Evolutionary conservation across 2,113 vertebrate genomes (phyloP).

Genomic region (pig (Sus scrofa)): DNA sequence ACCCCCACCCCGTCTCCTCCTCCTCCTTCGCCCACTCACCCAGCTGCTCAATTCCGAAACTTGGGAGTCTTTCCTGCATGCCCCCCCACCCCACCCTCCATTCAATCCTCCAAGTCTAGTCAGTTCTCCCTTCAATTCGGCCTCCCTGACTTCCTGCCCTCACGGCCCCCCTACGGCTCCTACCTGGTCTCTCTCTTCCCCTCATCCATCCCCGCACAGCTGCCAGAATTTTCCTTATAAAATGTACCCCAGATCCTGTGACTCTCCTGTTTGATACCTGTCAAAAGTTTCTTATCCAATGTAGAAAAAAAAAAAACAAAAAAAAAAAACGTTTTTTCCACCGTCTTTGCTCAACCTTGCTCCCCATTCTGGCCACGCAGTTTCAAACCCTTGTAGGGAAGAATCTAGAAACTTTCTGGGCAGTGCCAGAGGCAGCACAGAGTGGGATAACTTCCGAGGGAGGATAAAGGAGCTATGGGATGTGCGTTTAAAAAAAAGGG

Average conservation of each 20-base stretch:
- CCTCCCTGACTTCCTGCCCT: no score
- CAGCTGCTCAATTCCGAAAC: background rate
- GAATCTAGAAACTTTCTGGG: constrained; percentile 35
- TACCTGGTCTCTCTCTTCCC: background rate
- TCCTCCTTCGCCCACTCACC: background rate
- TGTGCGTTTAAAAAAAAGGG: background rate
- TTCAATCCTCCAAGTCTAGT: no score
- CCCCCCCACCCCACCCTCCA: background rate
- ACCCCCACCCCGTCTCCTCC: no score
- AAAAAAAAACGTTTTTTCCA: no score
- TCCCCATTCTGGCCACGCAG: background rate
- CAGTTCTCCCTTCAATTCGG: background rate
- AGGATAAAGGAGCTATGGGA: background rate
- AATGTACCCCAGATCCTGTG: background rate
- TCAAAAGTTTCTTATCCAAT: background rate
- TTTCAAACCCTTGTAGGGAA: constrained; percentile 27
- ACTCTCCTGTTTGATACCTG: background rate
- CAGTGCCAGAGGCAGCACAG: background rate
- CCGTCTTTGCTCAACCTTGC: background rate
- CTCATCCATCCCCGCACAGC: background rate
- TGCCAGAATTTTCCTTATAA: background rate
- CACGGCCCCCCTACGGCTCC: background rate
- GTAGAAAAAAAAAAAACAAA: background rate
- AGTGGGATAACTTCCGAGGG: background rate
- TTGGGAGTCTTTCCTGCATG: background rate